Percentiles rank a stretch among this genome's conserved stretches.
Evolutionary conservation across 2,797 vertebrate species (phyloP).

Genomic region (Zalophus californianus): DNA sequence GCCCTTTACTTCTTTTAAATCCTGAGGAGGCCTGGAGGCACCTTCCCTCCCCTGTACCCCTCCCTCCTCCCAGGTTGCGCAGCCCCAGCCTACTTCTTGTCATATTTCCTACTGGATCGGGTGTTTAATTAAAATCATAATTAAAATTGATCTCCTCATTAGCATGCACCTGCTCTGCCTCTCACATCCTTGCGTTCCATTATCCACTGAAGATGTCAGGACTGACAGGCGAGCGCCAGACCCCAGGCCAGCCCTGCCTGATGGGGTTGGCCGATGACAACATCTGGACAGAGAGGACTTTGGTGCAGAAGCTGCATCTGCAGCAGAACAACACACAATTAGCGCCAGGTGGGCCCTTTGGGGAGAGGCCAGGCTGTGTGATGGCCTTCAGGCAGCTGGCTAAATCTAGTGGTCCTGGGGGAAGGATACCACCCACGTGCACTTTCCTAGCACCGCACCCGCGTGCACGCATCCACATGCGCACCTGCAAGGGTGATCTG

Average conservation of each 20-base stretch:
- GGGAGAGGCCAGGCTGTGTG: not conserved
- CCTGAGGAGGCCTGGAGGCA: conserved; percentile 35
- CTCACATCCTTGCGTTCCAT: conserved; percentile 88
- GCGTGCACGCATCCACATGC: fast-evolving
- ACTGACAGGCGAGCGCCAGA: conserved; percentile 88
- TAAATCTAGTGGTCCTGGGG: not conserved
- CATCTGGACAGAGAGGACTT: conserved; percentile 77
- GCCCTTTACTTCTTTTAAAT: conserved; percentile 67
- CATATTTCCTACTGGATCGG: conserved; percentile 91
- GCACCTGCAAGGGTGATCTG: not conserved
- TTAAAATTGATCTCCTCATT: conserved; percentile 96
- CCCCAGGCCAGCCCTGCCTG: conserved; percentile 81
- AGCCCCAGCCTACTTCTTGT: conserved; percentile 87
- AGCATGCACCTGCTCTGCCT: conserved; percentile 93
- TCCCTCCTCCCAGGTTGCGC: conserved; percentile 77
- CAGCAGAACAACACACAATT: conserved; percentile 40
- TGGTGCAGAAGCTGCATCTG: fast-evolving
- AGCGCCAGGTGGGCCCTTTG: not conserved
- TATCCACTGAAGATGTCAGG: conserved; percentile 89
- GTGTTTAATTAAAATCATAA: conserved; percentile 96
- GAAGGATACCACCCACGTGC: not conserved
- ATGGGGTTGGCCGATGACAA: conserved; percentile 72
- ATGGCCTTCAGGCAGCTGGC: not conserved
- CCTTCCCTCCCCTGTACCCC: fast-evolving
- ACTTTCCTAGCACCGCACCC: not conserved